Base-by-base conservation (phyloP, 1,140 invertebrate genomes). In the Sitobion miscanthi region DNA sequence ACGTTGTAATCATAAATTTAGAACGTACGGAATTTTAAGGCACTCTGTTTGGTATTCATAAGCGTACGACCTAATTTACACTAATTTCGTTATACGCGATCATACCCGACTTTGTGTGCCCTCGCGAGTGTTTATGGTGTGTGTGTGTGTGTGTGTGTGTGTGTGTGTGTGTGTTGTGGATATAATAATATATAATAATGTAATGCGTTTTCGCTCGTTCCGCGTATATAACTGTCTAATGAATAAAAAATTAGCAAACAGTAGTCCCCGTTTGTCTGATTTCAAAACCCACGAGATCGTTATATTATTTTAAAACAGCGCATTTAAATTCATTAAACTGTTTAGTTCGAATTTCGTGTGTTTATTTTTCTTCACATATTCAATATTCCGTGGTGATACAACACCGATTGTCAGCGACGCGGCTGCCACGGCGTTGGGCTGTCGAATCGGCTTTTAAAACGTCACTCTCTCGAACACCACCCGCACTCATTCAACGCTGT, bases 31-130 rank as follows among this genome's bases (percentile, higher is more conserved):
- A 35, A 87, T 87, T 52, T 49, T 87, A n/a, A 35, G 17, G 45
- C n/a, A 87, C 86, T 87, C 86, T 49, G 86, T 7, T 20, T 21
- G 45, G 86, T 49, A 87, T 87, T 87, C 86, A 87, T 87, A 49
- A 86, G 86, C 30, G 30, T 20, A 52, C 86, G 30, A 87, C 45
- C 86, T 87, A 87, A 87, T 87, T 87, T 49, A 20, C 47, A 49
- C 86, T 87, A 87, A 87, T 87, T 49, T 87, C 17, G 86, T 87
- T 87, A 87, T 35, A 52, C 30, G 30, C 45, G 14, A 87, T 83
- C 21, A 42, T 83, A 38, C 7, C 14, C 62, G 14, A n/a, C 30
- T 62, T 14, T 30, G 23, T 25, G 23, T 30, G 21, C 14, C 3
- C 21, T 49, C 47, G 11, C 47, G 11, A 49, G 47, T 49, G 47